These are phyloP conservation scores for Iphiclides podalirius DNA, from an alignment of 2,888 invertebrate species.

Conservation along the genomic window DNA sequence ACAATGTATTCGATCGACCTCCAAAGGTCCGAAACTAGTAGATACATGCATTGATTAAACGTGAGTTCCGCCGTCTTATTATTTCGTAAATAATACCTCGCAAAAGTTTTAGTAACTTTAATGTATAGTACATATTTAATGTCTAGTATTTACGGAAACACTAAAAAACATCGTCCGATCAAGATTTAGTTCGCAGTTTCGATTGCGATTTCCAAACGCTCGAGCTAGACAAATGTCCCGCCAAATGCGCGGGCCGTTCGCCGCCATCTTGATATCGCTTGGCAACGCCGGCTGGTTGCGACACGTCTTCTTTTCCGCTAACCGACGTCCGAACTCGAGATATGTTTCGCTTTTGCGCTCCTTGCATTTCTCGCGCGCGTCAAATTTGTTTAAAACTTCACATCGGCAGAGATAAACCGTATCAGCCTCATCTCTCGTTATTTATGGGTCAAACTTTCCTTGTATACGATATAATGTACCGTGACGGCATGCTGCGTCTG, in stretches of 20 bases:
- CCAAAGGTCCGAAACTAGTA: too few relatives aligned
- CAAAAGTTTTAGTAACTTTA: too few relatives aligned
- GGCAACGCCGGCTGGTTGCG: constrained; percentile 35
- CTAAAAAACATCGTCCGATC: constrained; percentile 3
- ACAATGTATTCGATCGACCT: too few relatives aligned
- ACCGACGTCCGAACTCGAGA: constrained; percentile 34
- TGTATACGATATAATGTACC: constrained; percentile 8
- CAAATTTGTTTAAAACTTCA: constrained; percentile 22
- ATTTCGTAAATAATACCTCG: too few relatives aligned
- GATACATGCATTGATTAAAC: too few relatives aligned
- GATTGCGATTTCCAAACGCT: constrained; percentile 16
- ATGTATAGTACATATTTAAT: too few relatives aligned
- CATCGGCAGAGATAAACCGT: too few relatives aligned
- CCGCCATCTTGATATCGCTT: constrained; percentile 35
- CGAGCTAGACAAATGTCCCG: constrained; percentile 40
- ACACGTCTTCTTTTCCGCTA: constrained; percentile 41
- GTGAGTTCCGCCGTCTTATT: too few relatives aligned
- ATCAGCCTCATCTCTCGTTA: constrained; percentile 14
- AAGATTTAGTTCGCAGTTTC: neutral
- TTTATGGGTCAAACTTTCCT: constrained; percentile 16
- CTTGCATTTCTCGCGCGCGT: constrained; percentile 13
- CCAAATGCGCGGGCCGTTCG: constrained; percentile 26
- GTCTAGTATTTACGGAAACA: too few relatives aligned
- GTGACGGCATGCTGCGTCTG: neutral
- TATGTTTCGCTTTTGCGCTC: constrained; percentile 19